A percentile compares a stretch with the other conserved stretches of the same genome.
These are phyloP conservation scores for Dryas iulia DNA, from an alignment of 1,140 invertebrate genomes.

Conservation along the genomic window DNA sequence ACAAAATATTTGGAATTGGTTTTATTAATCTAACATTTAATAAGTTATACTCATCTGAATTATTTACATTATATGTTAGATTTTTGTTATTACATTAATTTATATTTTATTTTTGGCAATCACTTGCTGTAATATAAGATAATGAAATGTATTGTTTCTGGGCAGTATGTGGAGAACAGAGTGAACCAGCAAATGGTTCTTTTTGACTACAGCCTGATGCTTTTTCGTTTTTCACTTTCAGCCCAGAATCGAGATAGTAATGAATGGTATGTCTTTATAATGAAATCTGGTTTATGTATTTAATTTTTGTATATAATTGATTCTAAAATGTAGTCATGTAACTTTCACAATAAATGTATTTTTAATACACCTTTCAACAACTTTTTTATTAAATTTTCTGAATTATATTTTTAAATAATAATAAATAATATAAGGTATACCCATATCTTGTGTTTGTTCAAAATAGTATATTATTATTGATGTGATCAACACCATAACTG, in stretches of 20 bases:
- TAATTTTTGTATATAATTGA: constrained; percentile 77
- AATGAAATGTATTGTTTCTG: no score
- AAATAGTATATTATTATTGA: constrained; percentile 51
- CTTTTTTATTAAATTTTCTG: constrained; percentile 35
- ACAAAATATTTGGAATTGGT: neutral
- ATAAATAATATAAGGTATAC: constrained; percentile 37
- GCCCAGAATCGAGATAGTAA: no score
- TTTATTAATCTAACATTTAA: constrained; percentile 10
- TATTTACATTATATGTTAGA: constrained; percentile 45
- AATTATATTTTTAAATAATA: constrained; percentile 21
- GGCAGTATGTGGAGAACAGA: no score
- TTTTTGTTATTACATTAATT: constrained; percentile 13
- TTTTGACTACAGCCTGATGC: no score
- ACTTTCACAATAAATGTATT: constrained; percentile 78
- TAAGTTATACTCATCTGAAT: constrained; percentile 12
- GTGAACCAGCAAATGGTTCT: no score
- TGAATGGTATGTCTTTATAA: no score
- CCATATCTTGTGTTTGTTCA: constrained; percentile 46
- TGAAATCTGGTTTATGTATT: constrained; percentile 42
- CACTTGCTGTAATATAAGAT: constrained; percentile 17
- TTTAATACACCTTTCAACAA: constrained; percentile 71
- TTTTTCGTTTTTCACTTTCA: no score
- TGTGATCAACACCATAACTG: constrained; percentile 44
- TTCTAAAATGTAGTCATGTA: constrained; percentile 73
- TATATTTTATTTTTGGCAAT: constrained; percentile 23